Conservation (phyloP, 2,888 invertebrate genomes). For the Toxonevra muliebris region DNA sequence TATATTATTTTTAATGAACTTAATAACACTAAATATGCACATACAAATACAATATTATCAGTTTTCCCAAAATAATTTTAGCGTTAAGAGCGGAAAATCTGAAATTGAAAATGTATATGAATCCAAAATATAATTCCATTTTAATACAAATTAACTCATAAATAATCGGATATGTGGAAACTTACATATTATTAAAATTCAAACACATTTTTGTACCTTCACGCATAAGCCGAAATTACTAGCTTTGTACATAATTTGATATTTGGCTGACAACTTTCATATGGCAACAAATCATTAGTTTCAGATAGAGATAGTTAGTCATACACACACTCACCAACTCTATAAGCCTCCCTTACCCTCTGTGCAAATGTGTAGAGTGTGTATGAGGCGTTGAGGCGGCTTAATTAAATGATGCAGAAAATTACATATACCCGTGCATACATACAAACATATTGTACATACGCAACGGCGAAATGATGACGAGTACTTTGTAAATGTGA, state of each 20-base stretch:
- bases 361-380: slow-evolving; percentile 31
- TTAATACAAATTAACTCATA: background rate
- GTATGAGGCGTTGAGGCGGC: slow-evolving; percentile 54
- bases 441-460: background rate
- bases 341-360: slow-evolving; percentile 24
- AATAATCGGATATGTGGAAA: background rate
- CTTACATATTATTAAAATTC: background rate
- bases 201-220: background rate
- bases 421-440: slow-evolving; percentile 26
- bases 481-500: no score
- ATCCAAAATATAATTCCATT: background rate
- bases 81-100: no score
- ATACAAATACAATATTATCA: no score
- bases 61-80: no score
- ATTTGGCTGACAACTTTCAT: slow-evolving; percentile 29
- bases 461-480: no score
- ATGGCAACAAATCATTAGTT: slow-evolving; percentile 16
- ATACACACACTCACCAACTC: background rate
- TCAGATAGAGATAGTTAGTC: background rate
- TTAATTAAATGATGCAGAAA: slow-evolving; percentile 65
- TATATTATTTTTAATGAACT: background rate
- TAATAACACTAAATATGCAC: background rate
- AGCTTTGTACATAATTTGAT: slow-evolving; percentile 34
- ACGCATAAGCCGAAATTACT: slow-evolving; percentile 18
- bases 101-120: background rate